These are phyloP conservation scores for Aplocera efformata DNA, from an alignment of 2,888 invertebrate species.

Conservation along the genomic window DNA sequence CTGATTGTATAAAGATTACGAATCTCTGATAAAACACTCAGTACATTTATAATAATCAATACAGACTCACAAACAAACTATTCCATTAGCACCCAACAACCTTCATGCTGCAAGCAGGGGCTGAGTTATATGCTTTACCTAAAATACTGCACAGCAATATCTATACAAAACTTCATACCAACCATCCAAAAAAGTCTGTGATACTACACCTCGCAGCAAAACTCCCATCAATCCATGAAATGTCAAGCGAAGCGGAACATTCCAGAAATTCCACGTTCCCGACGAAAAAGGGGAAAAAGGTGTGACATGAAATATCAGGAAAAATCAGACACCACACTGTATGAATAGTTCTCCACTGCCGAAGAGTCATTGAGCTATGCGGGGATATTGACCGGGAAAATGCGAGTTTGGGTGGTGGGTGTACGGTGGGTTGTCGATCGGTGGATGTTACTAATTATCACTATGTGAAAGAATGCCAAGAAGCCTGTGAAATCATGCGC, in stretches of 20 bases:
- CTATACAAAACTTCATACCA: neutral
- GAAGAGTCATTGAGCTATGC: constrained; percentile 48
- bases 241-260: constrained; percentile 24
- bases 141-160: too few species aligned
- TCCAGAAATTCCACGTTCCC: constrained; percentile 27
- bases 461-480: constrained; percentile 47
- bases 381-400: constrained; percentile 17
- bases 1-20: too few species aligned
- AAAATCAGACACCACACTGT: constrained; percentile 37
- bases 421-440: constrained; percentile 28
- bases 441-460: constrained; percentile 46
- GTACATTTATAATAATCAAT: too few species aligned
- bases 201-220: neutral
- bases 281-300: constrained; percentile 32
- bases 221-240: constrained; percentile 18
- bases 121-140: too few species aligned
- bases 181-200: neutral
- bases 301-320: constrained; percentile 38
- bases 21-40: too few species aligned
- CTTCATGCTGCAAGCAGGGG: too few species aligned
- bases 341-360: constrained; percentile 52
- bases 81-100: too few species aligned
- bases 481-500: constrained; percentile 59
- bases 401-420: constrained; percentile 12
- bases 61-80: too few species aligned